Evolutionary conservation across 1,140 invertebrate genomes (phyloP).

Genomic region (Diorhabda carinulata): DNA sequence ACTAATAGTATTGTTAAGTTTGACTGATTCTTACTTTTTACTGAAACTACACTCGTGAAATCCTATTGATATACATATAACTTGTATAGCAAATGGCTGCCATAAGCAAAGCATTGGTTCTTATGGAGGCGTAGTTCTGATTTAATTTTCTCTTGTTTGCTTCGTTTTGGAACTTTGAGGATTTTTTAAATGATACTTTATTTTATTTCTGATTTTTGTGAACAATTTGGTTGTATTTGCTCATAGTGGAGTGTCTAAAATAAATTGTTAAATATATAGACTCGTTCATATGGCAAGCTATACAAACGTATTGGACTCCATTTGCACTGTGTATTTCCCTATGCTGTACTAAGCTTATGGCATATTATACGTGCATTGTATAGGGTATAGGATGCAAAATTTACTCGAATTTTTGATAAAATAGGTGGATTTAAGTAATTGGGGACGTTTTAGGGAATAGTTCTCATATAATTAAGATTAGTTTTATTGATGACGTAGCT

Average conservation of each 20-base stretch:
- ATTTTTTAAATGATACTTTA: constrained; percentile 28
- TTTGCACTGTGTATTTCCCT: constrained; percentile 42
- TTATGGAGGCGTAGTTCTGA: constrained; percentile 18
- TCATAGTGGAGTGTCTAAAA: constrained; percentile 21
- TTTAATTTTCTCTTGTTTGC: constrained; percentile 28
- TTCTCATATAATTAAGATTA: constrained; percentile 25
- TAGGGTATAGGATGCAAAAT: constrained; percentile 24
- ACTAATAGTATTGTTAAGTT: constrained; percentile 22
- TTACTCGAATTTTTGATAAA: constrained; percentile 23
- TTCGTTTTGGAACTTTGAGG: neutral
- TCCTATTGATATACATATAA: constrained; percentile 40
- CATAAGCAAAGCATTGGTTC: constrained; percentile 46
- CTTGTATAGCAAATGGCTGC: constrained; percentile 47
- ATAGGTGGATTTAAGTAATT: constrained; percentile 23
- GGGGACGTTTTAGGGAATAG: constrained; percentile 7
- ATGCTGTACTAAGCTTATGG: constrained; percentile 38
- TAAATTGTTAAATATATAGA: constrained; percentile 27
- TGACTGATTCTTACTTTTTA: constrained; percentile 28
- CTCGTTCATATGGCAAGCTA: constrained; percentile 47
- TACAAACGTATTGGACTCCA: constrained; percentile 46
- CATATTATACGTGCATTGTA: constrained; percentile 27
- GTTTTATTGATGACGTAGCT: constrained; percentile 43
- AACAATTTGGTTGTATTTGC: constrained; percentile 25
- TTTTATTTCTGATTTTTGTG: constrained; percentile 35
- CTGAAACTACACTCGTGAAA: constrained; percentile 37